These are phyloP conservation scores for Gopherus flavomarginatus DNA, from an alignment of 2,113 vertebrate genomes.

Conservation along the genomic window DNA sequence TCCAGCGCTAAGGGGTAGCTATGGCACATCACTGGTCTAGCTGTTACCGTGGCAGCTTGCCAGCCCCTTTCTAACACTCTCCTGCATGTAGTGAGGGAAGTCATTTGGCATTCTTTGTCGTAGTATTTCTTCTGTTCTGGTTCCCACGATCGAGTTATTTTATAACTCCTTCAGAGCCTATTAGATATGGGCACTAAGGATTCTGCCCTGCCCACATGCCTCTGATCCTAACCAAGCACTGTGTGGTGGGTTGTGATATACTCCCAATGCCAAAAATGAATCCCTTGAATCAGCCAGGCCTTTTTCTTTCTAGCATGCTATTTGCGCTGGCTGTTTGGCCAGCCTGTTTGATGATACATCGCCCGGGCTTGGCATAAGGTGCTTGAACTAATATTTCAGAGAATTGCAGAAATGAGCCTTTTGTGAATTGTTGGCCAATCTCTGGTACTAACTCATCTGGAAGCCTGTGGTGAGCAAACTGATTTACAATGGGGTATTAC, in stretches of 20 bases:
- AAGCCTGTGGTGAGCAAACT: not conserved
- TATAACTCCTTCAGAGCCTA: not conserved
- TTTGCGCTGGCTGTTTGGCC: not conserved
- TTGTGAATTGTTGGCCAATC: rapidly evolving
- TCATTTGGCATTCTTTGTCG: not conserved
- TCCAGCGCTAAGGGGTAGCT: rapidly evolving
- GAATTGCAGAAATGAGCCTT: not conserved
- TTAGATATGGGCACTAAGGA: not conserved
- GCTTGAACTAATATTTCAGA: not conserved
- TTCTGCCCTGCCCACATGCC: not conserved
- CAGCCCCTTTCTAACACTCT: not conserved
- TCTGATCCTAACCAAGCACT: not conserved
- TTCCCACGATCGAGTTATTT: not conserved
- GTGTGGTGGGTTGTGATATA: not conserved
- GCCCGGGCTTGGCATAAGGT: not conserved
- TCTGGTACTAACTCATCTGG: not conserved
- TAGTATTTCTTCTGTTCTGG: not conserved
- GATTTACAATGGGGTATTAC: not conserved
- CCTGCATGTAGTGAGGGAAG: not conserved
- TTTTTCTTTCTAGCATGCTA: not conserved
- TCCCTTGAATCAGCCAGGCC: not conserved
- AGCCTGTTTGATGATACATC: not conserved
- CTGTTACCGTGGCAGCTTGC: not conserved
- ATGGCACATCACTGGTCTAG: not conserved
- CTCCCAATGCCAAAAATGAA: not conserved